These are phyloP conservation scores for Drosophila kanekoi DNA, from an alignment of 2,888 invertebrate species.

Conservation along the genomic window DNA sequence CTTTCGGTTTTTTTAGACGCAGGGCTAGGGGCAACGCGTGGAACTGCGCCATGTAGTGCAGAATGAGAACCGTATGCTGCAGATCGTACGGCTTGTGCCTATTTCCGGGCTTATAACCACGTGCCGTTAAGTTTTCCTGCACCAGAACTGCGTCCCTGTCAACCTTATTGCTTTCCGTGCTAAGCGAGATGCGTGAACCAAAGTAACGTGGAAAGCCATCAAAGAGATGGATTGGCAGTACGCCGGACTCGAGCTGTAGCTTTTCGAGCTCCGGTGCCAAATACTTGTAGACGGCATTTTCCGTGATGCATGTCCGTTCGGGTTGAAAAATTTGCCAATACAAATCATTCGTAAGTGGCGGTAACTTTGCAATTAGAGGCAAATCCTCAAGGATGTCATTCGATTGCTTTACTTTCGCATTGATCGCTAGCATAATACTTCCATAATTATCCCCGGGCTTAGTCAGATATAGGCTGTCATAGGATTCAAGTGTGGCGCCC, in stretches of 20 bases:
- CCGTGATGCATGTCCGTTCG: slow-evolving; percentile 87
- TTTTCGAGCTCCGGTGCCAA: slow-evolving; percentile 86
- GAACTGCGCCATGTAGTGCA: slow-evolving; percentile 86
- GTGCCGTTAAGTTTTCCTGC: slow-evolving; percentile 86
- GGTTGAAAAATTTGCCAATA: slow-evolving; percentile 86
- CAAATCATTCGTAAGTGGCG: slow-evolving; percentile 86
- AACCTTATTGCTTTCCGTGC: slow-evolving; percentile 80
- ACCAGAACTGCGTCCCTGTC: slow-evolving; percentile 87
- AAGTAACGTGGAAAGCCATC: slow-evolving; percentile 86
- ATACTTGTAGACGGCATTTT: slow-evolving; percentile 86
- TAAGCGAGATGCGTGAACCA: slow-evolving; percentile 86
- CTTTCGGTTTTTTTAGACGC: slow-evolving; percentile 85
- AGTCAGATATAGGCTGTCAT: slow-evolving; percentile 85
- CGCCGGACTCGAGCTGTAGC: slow-evolving; percentile 85
- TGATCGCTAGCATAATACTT: slow-evolving; percentile 86
- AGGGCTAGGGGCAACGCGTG: slow-evolving; percentile 87
- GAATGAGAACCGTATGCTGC: slow-evolving; percentile 85
- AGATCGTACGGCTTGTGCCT: slow-evolving; percentile 86
- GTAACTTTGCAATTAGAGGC: slow-evolving; percentile 87
- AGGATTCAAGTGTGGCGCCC: slow-evolving; percentile 81
- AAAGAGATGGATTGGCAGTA: slow-evolving; percentile 84
- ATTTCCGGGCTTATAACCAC: slow-evolving; percentile 86
- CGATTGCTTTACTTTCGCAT: slow-evolving; percentile 78
- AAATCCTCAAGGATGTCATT: slow-evolving; percentile 81
- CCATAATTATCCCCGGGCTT: slow-evolving; percentile 88